Evolutionary conservation across 2,888 invertebrate genomes (phyloP).

Genomic region (Melipona beecheii): DNA sequence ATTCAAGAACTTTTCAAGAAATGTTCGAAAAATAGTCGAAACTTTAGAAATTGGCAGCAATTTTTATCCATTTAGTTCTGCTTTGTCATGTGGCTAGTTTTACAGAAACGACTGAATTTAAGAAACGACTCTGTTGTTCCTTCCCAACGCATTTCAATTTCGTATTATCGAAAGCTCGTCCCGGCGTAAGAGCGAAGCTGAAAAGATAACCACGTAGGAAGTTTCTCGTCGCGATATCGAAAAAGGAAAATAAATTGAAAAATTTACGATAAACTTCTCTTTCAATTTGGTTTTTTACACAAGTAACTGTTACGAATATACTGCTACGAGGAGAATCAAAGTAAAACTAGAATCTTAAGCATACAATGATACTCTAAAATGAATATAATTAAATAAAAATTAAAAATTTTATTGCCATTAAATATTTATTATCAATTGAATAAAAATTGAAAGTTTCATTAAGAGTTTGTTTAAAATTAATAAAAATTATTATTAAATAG

Average conservation of each 20-base stretch:
- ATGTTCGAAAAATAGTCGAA: background rate
- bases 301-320: too few relatives aligned
- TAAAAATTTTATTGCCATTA: too few relatives aligned
- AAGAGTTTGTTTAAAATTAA: too few relatives aligned
- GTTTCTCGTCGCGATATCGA: background rate
- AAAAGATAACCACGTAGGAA: background rate
- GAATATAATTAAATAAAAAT: too few relatives aligned
- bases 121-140: too few relatives aligned
- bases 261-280: background rate
- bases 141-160: slow-evolving; percentile 2
- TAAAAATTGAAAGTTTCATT: too few relatives aligned
- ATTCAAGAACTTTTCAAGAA: background rate
- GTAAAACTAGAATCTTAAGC: too few relatives aligned
- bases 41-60: background rate
- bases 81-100: background rate
- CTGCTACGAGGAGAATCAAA: too few relatives aligned
- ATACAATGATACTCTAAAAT: too few relatives aligned
- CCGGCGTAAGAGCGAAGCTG: background rate
- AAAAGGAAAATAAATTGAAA: background rate
- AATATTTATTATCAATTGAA: too few relatives aligned
- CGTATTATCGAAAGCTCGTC: background rate
- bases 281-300: background rate
- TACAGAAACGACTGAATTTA: background rate
- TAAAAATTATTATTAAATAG: too few relatives aligned
- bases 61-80: background rate